Percentiles rank a stretch among this genome's conserved stretches.
These are phyloP conservation scores for Beris chalybata DNA, from an alignment of 2,888 invertebrate species.

Conservation along the genomic window DNA sequence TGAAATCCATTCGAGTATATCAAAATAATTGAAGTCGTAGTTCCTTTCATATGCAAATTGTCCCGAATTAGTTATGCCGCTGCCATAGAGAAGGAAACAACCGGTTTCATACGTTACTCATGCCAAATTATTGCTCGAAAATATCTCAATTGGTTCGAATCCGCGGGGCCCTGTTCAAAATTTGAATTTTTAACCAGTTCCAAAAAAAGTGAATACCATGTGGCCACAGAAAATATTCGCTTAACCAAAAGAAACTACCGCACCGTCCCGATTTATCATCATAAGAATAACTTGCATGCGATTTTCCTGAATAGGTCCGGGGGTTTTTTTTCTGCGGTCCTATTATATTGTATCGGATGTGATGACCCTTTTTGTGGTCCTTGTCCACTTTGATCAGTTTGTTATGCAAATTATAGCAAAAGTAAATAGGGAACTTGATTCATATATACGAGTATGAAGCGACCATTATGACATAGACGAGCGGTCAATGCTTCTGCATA, in stretches of 20 bases:
- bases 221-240: conserved; percentile 38
- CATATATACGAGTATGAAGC: not conserved
- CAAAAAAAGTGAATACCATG: conserved; percentile 25
- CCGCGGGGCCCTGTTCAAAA: not conserved
- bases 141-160: conserved; percentile 28
- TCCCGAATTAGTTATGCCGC: conserved; percentile 30
- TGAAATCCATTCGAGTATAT: too few relatives aligned
- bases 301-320: conserved; percentile 26
- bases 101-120: conserved; percentile 12
- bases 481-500: not conserved
- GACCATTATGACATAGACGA: not conserved
- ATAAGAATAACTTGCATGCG: conserved; percentile 20
- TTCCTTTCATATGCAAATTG: conserved; percentile 37
- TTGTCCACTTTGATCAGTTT: conserved; percentile 22
- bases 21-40: too few relatives aligned
- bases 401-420: conserved; percentile 34
- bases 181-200: conserved; percentile 11
- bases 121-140: conserved; percentile 20
- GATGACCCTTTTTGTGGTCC: conserved; percentile 19
- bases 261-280: conserved; percentile 10
- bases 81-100: conserved; percentile 11
- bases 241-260: conserved; percentile 38
- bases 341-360: not conserved
- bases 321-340: conserved; percentile 12
- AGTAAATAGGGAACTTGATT: conserved; percentile 15